Percentiles rank a stretch among this genome's conserved stretches.
Conservation (phyloP, 1,140 invertebrate species). For the Drosophila pseudoananassae region DNA sequence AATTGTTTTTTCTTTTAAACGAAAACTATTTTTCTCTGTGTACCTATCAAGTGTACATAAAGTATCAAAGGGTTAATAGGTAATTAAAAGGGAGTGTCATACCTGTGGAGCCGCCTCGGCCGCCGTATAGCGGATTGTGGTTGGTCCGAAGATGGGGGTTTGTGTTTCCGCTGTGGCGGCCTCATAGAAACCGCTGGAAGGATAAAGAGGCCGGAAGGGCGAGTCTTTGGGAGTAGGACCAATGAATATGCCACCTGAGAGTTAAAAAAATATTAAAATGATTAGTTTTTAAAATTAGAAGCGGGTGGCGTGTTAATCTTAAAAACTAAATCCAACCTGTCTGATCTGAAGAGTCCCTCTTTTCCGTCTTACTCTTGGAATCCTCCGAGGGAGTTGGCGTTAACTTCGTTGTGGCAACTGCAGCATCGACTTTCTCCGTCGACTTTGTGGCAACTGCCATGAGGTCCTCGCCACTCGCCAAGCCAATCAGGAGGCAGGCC, state of each 20-base stretch:
- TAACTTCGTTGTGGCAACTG: constrained; percentile 47
- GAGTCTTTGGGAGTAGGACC: constrained; percentile 45
- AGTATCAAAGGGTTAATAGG: neutral
- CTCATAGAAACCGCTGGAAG: constrained; percentile 45
- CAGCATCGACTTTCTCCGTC: constrained; percentile 33
- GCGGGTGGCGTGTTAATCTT: neutral
- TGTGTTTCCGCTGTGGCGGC: constrained; percentile 25
- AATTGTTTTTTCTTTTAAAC: neutral
- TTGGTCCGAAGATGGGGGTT: constrained; percentile 61
- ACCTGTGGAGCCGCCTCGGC: constrained; percentile 65
- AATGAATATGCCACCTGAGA: constrained; percentile 34
- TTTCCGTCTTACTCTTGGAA: constrained; percentile 68
- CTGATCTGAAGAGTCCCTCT: constrained; percentile 71
- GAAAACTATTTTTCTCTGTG: neutral
- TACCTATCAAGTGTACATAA: no score
- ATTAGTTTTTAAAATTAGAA: no score
- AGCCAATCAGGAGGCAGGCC: constrained; percentile 32
- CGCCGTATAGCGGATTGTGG: constrained; percentile 64
- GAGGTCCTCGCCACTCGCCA: constrained; percentile 29
- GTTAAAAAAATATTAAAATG: neutral
- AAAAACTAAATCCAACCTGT: constrained; percentile 43
- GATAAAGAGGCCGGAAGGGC: constrained; percentile 50
- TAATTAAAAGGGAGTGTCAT: neutral
- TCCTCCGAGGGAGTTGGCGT: constrained; percentile 55
- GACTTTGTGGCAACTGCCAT: constrained; percentile 19